These are phyloP conservation scores for Micrasema longulum DNA, from an alignment of 1,140 invertebrate genomes.

Conservation along the genomic window DNA sequence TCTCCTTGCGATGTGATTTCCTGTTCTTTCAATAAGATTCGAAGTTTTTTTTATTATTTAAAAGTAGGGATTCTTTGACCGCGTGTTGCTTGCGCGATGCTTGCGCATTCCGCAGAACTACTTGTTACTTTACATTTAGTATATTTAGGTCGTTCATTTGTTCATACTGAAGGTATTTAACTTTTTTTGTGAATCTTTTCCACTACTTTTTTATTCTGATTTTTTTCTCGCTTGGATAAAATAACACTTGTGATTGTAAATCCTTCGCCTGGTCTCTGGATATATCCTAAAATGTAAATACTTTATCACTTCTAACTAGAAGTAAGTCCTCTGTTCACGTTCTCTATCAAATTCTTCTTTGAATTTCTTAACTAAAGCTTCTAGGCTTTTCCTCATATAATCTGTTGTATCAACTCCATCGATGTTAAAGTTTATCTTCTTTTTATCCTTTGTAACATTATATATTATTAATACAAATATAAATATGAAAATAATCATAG, in stretches of 20 bases:
- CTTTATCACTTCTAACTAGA: conserved; percentile 94
- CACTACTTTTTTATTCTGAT: conserved; percentile 60
- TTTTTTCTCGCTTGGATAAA: conserved; percentile 41
- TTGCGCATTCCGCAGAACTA: conserved; percentile 79
- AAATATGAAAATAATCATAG: too few relatives aligned
- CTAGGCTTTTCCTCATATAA: conserved; percentile 94
- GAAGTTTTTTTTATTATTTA: conserved; percentile 76
- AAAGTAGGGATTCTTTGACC: conserved; percentile 79
- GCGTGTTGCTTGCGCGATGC: conserved; percentile 79
- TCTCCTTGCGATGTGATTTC: conserved; percentile 63
- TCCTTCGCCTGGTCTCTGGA: conserved; percentile 78
- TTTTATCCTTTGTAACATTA: background rate
- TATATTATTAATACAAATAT: too few relatives aligned
- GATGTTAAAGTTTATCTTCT: background rate
- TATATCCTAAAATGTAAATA: conserved; percentile 93
- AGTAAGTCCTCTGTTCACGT: conserved; percentile 93
- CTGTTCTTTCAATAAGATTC: too few relatives aligned
- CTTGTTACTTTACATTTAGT: conserved; percentile 75
- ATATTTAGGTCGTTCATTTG: conserved; percentile 57
- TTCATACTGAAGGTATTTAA: conserved; percentile 47
- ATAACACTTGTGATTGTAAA: conserved; percentile 16
- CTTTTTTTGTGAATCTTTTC: conserved; percentile 40
- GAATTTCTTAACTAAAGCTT: conserved; percentile 87
- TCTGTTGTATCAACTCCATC: conserved; percentile 86
- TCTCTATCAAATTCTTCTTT: conserved; percentile 93